These are phyloP conservation scores for Cephus spinipes DNA, from an alignment of 2,888 invertebrate species.

Conservation along the genomic window DNA sequence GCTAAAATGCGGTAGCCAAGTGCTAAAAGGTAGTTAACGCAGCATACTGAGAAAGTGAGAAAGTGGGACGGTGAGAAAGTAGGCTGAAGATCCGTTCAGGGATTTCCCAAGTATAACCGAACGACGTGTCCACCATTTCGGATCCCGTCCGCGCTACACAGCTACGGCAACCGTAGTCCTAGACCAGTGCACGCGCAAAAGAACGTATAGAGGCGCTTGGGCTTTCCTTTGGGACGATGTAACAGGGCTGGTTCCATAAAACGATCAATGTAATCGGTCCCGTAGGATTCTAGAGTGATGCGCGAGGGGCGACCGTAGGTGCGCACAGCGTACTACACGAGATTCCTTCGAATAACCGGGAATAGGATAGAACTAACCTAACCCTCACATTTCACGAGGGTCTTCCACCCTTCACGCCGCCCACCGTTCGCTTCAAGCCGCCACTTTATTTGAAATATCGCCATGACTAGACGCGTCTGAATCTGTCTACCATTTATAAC, in stretches of 20 bases:
- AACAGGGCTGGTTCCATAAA: slow-evolving; percentile 48
- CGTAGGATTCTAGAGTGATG: slow-evolving; percentile 27
- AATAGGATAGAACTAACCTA: slow-evolving; percentile 22
- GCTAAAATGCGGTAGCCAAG: too few relatives aligned
- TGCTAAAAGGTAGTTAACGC: not conserved
- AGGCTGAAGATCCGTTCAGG: not conserved
- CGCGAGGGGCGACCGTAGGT: slow-evolving; percentile 10
- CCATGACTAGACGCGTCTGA: slow-evolving; percentile 44
- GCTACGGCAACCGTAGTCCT: not conserved
- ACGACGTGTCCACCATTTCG: not conserved
- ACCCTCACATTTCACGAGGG: slow-evolving; percentile 32
- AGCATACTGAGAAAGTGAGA: not conserved
- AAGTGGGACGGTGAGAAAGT: not conserved
- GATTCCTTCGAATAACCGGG: slow-evolving; percentile 21
- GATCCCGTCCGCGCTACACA: not conserved
- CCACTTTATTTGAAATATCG: slow-evolving; percentile 46
- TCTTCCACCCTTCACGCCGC: slow-evolving; percentile 8
- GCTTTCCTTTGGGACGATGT: slow-evolving; percentile 39
- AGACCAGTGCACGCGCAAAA: not conserved
- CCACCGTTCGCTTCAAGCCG: slow-evolving; percentile 20
- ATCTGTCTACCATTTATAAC: slow-evolving; percentile 47
- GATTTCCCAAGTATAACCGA: not conserved
- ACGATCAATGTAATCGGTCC: slow-evolving; percentile 53
- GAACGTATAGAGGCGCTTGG: slow-evolving; percentile 19
- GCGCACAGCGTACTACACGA: slow-evolving; percentile 9